These are phyloP conservation scores for Eustalomyia histrio DNA, from an alignment of 2,888 invertebrate species.

Conservation along the genomic window DNA sequence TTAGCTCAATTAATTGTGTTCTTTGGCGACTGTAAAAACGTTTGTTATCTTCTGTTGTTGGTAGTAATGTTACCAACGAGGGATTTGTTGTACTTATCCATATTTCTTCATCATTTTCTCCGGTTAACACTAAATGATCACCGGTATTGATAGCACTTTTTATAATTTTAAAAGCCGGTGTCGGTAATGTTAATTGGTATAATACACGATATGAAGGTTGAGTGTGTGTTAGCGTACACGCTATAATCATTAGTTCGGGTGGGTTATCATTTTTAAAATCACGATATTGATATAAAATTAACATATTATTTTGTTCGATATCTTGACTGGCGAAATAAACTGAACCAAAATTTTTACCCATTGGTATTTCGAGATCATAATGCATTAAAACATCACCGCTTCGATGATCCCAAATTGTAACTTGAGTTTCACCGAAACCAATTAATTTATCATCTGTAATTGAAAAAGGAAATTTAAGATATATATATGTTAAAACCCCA, in stretches of 20 bases:
- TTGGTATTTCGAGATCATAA: conserved; percentile 74
- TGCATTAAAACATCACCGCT: conserved; percentile 78
- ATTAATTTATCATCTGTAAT: conserved; percentile 75
- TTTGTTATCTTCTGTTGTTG: conserved; percentile 63
- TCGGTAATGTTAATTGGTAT: conserved; percentile 72
- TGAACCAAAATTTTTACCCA: conserved; percentile 76
- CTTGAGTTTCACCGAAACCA: conserved; percentile 76
- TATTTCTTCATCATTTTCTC: conserved; percentile 72
- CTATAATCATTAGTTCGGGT: conserved; percentile 73
- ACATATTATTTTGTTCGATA: conserved; percentile 73
- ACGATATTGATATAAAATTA: conserved; percentile 72
- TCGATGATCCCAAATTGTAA: conserved; percentile 79
- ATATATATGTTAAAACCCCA: neutral
- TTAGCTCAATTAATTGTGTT: conserved; percentile 74
- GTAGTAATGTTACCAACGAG: conserved; percentile 70
- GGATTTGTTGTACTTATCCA: conserved; percentile 76
- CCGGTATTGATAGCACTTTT: conserved; percentile 72
- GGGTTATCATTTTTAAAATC: conserved; percentile 43
- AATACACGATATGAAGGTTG: conserved; percentile 75
- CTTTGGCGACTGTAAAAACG: conserved; percentile 74
- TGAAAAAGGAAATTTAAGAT: conserved; percentile 16
- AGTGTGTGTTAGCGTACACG: conserved; percentile 74
- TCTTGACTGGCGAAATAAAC: conserved; percentile 75
- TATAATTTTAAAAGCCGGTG: conserved; percentile 70
- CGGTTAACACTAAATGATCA: conserved; percentile 74